Conservation (phyloP, 2,113 vertebrate genomes). For the Catharus minimus region DNA sequence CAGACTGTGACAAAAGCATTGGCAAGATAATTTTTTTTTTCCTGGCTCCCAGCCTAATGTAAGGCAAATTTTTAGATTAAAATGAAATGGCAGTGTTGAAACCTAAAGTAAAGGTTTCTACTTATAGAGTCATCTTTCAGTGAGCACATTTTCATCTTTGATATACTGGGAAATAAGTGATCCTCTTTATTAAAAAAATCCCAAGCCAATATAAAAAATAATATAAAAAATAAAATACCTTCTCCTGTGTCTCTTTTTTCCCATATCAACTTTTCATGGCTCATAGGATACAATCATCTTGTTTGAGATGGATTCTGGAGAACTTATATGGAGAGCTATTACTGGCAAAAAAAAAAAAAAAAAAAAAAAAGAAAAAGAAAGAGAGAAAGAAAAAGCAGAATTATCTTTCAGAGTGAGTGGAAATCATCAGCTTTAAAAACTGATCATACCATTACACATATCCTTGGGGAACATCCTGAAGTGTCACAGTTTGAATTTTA, state of each 20-base stretch:
- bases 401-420: not conserved
- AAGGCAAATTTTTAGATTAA: not conserved
- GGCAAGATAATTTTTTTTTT: not conserved
- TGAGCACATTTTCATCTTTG: not conserved
- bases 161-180: slow-evolving; percentile 15
- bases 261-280: slow-evolving; percentile 14
- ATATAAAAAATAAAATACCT: not conserved
- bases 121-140: not conserved
- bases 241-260: not conserved
- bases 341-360: not conserved
- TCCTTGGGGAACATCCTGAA: not conserved
- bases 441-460: not conserved
- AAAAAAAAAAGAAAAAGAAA: not conserved
- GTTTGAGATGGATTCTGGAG: not conserved
- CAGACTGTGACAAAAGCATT: not conserved
- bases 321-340: not conserved
- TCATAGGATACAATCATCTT: not conserved
- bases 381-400: not conserved
- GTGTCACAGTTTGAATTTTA: not conserved
- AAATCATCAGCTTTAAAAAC: slow-evolving; percentile 4
- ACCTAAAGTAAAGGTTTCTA: not conserved
- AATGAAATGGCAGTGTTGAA: not conserved
- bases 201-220: not conserved
- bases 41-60: not conserved
- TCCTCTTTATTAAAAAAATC: slow-evolving; percentile 48